phyloP scores from a whole-genome alignment of 92 coral and sea anemone species.

The Palythoa grandiflora region DNA sequence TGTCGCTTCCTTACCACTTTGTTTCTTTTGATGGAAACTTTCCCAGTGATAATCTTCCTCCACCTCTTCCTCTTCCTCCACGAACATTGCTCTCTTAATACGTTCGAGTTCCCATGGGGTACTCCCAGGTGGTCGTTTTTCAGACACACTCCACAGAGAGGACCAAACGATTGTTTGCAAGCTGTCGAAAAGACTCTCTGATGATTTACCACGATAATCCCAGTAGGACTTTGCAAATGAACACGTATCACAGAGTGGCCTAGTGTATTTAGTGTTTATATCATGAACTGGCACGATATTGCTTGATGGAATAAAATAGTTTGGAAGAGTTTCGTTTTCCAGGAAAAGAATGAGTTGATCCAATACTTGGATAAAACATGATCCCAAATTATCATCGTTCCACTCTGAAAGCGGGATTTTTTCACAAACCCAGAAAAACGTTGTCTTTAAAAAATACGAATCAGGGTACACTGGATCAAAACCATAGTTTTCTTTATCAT shows the following conservation, averaged over 20 bases:
- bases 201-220: background rate
- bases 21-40: too few relatives aligned
- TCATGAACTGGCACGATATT: background rate
- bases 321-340: background rate
- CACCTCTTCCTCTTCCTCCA: background rate
- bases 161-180: background rate
- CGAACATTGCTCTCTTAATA: background rate
- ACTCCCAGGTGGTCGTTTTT: background rate
- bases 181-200: background rate
- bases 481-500: background rate
- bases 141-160: background rate
- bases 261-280: background rate
- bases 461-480: background rate
- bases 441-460: background rate
- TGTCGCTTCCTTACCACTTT: too few relatives aligned
- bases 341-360: too few relatives aligned
- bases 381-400: too few relatives aligned
- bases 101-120: background rate
- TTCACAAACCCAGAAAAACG: too few relatives aligned
- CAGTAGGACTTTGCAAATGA: background rate
- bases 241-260: background rate
- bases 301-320: constrained; percentile 18
- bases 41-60: too few relatives aligned
- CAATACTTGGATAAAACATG: too few relatives aligned
- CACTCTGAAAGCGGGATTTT: too few relatives aligned